phyloP scores from a whole-genome alignment of 2,113 vertebrate genomes.

The Chelonoidis abingdonii region DNA sequence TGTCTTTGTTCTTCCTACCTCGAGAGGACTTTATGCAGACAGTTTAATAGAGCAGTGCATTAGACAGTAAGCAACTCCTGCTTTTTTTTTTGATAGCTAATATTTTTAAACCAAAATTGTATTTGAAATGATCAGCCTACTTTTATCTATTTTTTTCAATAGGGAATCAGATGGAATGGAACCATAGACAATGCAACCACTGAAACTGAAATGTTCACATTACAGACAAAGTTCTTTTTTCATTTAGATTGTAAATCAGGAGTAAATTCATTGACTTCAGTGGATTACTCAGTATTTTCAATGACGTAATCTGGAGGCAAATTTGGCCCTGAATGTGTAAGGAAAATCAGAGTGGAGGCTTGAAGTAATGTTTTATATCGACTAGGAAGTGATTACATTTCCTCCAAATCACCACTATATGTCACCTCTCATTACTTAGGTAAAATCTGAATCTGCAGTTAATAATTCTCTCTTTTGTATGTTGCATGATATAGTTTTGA shows the following conservation, averaged over 20 bases:
- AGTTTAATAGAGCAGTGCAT: not conserved
- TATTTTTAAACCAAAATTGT: not conserved
- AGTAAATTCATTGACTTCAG: constrained; percentile 55
- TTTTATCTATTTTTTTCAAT: constrained; percentile 23
- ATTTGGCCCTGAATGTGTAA: constrained; percentile 51
- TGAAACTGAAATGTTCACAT: constrained; percentile 48
- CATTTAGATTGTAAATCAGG: constrained; percentile 27
- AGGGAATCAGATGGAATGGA: not conserved
- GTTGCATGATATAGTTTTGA: not conserved
- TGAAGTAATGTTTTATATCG: constrained; percentile 49
- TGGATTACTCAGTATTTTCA: constrained; percentile 65
- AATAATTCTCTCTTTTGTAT: not conserved
- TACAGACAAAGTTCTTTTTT: constrained; percentile 61
- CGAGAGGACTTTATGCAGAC: not conserved
- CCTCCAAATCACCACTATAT: not conserved
- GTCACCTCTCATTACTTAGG: not conserved
- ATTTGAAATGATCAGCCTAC: not conserved
- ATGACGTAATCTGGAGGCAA: constrained; percentile 66
- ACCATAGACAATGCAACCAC: not conserved
- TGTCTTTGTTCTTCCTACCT: not conserved
- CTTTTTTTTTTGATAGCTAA: not conserved
- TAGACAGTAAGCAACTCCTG: not conserved
- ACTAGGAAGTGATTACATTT: constrained; percentile 1
- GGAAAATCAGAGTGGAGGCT: not conserved
- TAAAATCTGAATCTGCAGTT: not conserved